phyloP scores from a whole-genome alignment of 2,888 invertebrate genomes.

The Pedicia rivosa region DNA sequence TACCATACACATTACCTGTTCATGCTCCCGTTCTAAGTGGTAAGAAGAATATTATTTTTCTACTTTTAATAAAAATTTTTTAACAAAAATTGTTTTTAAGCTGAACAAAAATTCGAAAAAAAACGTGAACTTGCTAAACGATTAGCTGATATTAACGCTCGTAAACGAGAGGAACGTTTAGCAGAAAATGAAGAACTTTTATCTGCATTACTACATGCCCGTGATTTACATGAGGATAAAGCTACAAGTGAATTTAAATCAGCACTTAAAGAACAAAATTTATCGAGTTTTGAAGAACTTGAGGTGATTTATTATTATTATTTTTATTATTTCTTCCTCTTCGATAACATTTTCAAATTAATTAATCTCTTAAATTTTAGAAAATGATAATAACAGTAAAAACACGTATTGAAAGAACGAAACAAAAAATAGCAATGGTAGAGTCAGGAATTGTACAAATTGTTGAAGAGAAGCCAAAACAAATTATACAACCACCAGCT shows the following conservation, averaged over 20 bases:
- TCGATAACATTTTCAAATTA: too few species aligned
- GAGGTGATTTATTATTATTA: too few species aligned
- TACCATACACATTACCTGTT: conserved; percentile 56
- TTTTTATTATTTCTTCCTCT: too few species aligned
- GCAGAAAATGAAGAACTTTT: conserved; percentile 80
- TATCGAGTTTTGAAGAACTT: conserved; percentile 63
- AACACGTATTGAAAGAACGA: conserved; percentile 43
- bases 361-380: too few species aligned
- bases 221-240: conserved; percentile 60
- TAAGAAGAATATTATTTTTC: conserved; percentile 4
- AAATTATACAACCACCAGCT: conserved; percentile 23
- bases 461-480: conserved; percentile 16
- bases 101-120: conserved; percentile 74
- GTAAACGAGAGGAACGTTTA: conserved; percentile 72
- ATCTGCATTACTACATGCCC: conserved; percentile 54
- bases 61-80: not conserved
- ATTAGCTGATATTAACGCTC: conserved; percentile 76
- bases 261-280: conserved; percentile 57
- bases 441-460: conserved; percentile 7
- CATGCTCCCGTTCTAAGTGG: conserved; percentile 23
- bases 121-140: conserved; percentile 72
- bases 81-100: conserved; percentile 22
- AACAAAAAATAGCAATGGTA: conserved; percentile 42
- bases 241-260: conserved; percentile 57
- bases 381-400: conserved; percentile 14